A percentile compares a stretch with the other conserved stretches of the same genome.
Conservation (phyloP, 2,797 vertebrate species). For the Amphiprion clarkii region DNA sequence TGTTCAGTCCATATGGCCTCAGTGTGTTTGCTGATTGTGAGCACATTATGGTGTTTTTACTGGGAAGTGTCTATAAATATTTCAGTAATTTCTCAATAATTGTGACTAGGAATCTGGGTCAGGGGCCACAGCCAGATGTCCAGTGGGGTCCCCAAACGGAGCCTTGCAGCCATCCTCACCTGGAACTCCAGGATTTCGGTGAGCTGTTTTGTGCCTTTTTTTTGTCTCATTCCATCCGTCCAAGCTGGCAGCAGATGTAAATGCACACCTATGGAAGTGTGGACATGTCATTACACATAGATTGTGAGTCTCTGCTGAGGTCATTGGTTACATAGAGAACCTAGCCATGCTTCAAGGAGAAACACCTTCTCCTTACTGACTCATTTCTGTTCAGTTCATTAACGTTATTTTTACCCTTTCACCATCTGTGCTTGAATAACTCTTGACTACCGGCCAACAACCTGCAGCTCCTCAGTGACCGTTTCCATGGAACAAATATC, state of each 20-base stretch:
- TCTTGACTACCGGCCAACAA: conserved; percentile 30
- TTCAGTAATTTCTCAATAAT: conserved; percentile 10
- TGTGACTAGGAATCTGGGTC: conserved; percentile 63
- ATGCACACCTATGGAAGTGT: background rate
- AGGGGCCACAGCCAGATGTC: conserved; percentile 37
- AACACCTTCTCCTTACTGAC: conserved; percentile 10
- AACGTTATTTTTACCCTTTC: conserved; percentile 44
- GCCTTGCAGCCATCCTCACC: conserved; percentile 49
- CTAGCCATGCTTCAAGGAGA: background rate
- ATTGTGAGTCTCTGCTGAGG: conserved; percentile 3
- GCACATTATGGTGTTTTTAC: conserved; percentile 5
- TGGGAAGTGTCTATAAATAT: background rate
- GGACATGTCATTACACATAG: background rate
- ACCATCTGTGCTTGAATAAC: conserved; percentile 27
- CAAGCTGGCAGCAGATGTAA: background rate
- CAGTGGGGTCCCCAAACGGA: conserved; percentile 22
- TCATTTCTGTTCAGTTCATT: conserved; percentile 27
- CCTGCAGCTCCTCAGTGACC: conserved; percentile 17
- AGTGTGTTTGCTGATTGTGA: conserved; percentile 2
- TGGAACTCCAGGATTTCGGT: conserved; percentile 62
- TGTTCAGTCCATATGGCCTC: conserved; percentile 10
- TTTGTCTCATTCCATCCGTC: background rate
- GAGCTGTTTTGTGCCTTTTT: conserved; percentile 32
- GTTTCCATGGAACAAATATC: conserved; percentile 26
- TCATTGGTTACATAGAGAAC: background rate